Percentiles rank a stretch among this genome's conserved stretches.
Evolutionary conservation across 2,797 vertebrate genomes (phyloP).

Genomic region (Muscicapa comitata): DNA sequence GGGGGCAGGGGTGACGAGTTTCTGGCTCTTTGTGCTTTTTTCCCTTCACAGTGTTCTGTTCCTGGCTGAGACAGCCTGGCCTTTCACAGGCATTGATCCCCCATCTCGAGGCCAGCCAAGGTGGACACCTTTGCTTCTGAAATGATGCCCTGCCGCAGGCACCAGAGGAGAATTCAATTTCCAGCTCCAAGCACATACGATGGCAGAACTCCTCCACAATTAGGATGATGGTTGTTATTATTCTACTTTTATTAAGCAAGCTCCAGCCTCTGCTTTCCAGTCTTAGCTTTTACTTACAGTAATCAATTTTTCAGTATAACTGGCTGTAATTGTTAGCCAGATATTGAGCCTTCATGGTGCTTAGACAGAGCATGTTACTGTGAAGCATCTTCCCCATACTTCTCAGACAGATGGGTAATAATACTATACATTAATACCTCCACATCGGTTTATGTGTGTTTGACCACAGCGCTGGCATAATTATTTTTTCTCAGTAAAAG

Average conservation of each 20-base stretch:
- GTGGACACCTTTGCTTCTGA: conserved; percentile 57
- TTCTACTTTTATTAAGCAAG: conserved; percentile 73
- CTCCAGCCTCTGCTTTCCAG: conserved; percentile 48
- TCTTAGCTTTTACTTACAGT: conserved; percentile 71
- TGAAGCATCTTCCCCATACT: conserved; percentile 67
- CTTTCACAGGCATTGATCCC: conserved; percentile 54
- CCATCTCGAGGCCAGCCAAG: conserved; percentile 26
- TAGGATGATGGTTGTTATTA: conserved; percentile 50
- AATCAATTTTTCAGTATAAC: conserved; percentile 76
- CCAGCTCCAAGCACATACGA: not conserved
- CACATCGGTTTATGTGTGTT: conserved; percentile 82
- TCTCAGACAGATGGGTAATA: conserved; percentile 83
- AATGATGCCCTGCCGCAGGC: conserved; percentile 3
- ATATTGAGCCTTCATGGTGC: conserved; percentile 67
- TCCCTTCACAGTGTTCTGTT: not conserved
- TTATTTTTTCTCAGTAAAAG: conserved; percentile 85
- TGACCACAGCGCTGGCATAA: conserved; percentile 82
- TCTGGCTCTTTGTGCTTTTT: not conserved
- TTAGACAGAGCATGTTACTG: conserved; percentile 55
- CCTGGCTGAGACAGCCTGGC: conserved; percentile 47
- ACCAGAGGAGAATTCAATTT: conserved; percentile 57
- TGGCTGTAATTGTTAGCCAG: conserved; percentile 71
- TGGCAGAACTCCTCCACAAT: conserved; percentile 41
- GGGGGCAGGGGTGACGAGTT: not conserved
- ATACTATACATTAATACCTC: conserved; percentile 84